phyloP scores from a whole-genome alignment of 1,140 invertebrate genomes.

The Augochlora pura region DNA sequence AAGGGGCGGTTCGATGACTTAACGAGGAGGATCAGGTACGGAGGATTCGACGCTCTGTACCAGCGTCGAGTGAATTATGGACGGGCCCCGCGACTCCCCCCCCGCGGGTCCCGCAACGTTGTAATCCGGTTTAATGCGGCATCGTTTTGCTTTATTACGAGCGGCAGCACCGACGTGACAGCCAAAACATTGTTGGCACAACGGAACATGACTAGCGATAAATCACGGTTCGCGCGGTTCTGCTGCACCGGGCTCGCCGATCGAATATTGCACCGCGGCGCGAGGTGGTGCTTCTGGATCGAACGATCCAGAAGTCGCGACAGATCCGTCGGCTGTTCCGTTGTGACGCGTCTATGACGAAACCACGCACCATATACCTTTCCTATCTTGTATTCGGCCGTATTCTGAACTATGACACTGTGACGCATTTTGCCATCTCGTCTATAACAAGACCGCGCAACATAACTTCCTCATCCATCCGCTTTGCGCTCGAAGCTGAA shows the following conservation, averaged over 20 bases:
- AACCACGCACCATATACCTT: too few species aligned
- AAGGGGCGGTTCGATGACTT: too few species aligned
- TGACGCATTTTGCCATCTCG: too few species aligned
- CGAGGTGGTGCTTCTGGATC: background rate
- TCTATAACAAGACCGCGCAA: too few species aligned
- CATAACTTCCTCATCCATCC: too few species aligned
- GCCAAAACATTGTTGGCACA: constrained; percentile 31
- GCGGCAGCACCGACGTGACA: background rate
- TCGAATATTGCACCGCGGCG: constrained; percentile 10
- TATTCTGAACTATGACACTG: too few species aligned
- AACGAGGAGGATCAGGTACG: too few species aligned
- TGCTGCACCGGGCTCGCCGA: background rate
- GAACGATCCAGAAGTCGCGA: too few species aligned
- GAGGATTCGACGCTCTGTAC: background rate
- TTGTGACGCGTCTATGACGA: too few species aligned
- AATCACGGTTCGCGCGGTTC: constrained; percentile 14
- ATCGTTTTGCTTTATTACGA: constrained; percentile 29
- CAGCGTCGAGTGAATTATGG: background rate
- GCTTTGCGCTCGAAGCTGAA: too few species aligned
- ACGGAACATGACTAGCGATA: constrained; percentile 22
- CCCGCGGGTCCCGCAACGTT: constrained; percentile 2
- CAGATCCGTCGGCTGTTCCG: too few species aligned
- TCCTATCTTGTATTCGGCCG: too few species aligned
- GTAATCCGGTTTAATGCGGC: constrained; percentile 27
- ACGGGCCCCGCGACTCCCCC: background rate